These are phyloP conservation scores for Oxytorus armatus DNA, from an alignment of 2,888 invertebrate species.

Conservation along the genomic window DNA sequence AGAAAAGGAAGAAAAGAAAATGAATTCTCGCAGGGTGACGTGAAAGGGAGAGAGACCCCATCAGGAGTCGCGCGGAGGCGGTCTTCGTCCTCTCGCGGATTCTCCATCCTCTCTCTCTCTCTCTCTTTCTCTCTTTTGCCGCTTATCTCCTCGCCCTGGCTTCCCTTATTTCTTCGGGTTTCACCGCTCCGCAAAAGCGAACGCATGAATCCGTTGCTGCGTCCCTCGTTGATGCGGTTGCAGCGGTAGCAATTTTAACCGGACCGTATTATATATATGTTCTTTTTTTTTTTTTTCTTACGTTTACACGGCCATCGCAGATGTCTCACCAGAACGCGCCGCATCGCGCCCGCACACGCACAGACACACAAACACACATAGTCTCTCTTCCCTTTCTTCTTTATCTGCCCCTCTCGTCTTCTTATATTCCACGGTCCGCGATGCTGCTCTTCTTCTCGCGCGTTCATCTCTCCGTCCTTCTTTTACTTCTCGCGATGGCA, in stretches of 20 bases:
- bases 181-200: conserved; percentile 70
- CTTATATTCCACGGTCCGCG: conserved; percentile 50
- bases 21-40: conserved; percentile 71
- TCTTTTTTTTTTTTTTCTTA: conserved; percentile 8
- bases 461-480: conserved; percentile 1
- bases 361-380: too few relatives aligned
- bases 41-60: conserved; percentile 73
- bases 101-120: conserved; percentile 47
- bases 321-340: conserved; percentile 67
- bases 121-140: conserved; percentile 28
- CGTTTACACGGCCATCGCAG: conserved; percentile 65
- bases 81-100: conserved; percentile 65
- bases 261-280: not conserved
- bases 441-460: conserved; percentile 18
- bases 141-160: conserved; percentile 76
- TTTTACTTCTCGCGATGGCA: conserved; percentile 55
- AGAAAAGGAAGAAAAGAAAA: conserved; percentile 21
- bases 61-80: conserved; percentile 72
- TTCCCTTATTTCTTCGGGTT: conserved; percentile 75
- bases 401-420: conserved; percentile 62
- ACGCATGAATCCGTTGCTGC: conserved; percentile 75
- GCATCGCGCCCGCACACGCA: conserved; percentile 40
- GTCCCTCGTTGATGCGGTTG: conserved; percentile 53
- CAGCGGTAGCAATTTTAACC: conserved; percentile 57
- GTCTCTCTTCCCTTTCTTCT: conserved; percentile 46